Base-by-base conservation (phyloP, 2,113 vertebrate genomes). In the Choloepus hoffmanni region DNA sequence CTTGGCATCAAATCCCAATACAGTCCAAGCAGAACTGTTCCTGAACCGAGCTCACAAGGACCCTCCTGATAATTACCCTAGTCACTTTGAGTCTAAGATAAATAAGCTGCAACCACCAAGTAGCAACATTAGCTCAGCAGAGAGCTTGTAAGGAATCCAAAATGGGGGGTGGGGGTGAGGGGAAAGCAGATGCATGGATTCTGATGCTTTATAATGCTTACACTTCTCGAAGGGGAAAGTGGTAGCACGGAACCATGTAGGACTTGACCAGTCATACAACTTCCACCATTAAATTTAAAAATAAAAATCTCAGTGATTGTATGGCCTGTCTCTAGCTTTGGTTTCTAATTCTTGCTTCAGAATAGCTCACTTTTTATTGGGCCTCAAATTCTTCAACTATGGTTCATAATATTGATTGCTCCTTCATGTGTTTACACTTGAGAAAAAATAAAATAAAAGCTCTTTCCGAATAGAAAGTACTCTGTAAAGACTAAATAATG, bases 401-500 rank as follows among this genome's bases (percentile, higher is more conserved):
- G 33, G 58, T 55, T 94, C 86, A 93, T 86, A 89, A 84, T 85
- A 87, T 67, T 68, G 78, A 96, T 86, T 55, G 73, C 15, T 93
- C 86, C 62, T 60, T 45, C 15, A 16, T 36, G 72, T 5, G 45
- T 26, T 93, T 95, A 48, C 50, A 63, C 77, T 89, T 74, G 74
- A 94, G 83, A 36, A 78, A 90, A 96, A 94, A 70, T 89, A 95
- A 92, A 95, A 93, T 90, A 90, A 94, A 94, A 90, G 70, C 90
- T 78, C 62, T 90, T 96, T 96, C 78, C 85, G 67, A 95, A 90
- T 67, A 92, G 88, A 94, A 85, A 92, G 45, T 16, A 36, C 43
- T 84, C 87, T 63, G 24, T 87, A 95, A 96, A 95, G 30, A 60
- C 92, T 95, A 90, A 96, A 96, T 85, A 95, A 86, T 58, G 85